Base-by-base conservation (phyloP, 2,113 vertebrate species). In the Balaeniceps rex region DNA sequence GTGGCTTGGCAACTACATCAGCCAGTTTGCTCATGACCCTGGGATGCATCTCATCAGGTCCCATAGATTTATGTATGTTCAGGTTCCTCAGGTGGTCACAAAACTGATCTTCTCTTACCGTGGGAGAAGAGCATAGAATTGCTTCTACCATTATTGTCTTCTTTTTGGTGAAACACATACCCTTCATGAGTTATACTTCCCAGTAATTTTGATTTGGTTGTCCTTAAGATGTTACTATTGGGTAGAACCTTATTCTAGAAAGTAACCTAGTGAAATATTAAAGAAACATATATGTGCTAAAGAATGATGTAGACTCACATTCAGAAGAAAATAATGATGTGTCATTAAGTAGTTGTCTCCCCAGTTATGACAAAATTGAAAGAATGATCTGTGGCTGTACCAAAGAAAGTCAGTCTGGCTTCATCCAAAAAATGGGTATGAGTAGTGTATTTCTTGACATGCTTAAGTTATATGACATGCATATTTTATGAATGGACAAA, bases 11-110 rank as follows among this genome's bases (percentile, higher is more conserved):
- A 70, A 21, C 26, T 36, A 25, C 23, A 42, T 40, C 46, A 76
- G 26, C n/a, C 40, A 31, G 1, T 83, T 77, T 11, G 11, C 42
- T 70, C 15, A 36, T n/a, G 29, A 26, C 14, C 68, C 61, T 49
- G n/a, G 10, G 12, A 46, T 34, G 18, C 25, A 54, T 36, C 19
- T 57, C 0, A 0, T 46, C 19, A 40, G 5, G 10, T 72, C 15
- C 33, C 5, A 6, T 14, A 63, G 34, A 40, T 7, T 66, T 49
- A 34, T 6, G 6, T 36, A 11, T 9, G 3, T 52, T 93, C 19
- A 15, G 5, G 7, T 52, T 87, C 22, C n/a, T 71, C 34, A 71
- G 21, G 13, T 49, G 13, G n/a, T 60, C n/a, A 49, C 1, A 7
- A 65, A 54, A 11, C 8, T 36, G 19, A 60, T 70, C 21, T 40